Base-by-base conservation (phyloP, 2,888 invertebrate genomes). In the Mimumesa dahlbomi region DNA sequence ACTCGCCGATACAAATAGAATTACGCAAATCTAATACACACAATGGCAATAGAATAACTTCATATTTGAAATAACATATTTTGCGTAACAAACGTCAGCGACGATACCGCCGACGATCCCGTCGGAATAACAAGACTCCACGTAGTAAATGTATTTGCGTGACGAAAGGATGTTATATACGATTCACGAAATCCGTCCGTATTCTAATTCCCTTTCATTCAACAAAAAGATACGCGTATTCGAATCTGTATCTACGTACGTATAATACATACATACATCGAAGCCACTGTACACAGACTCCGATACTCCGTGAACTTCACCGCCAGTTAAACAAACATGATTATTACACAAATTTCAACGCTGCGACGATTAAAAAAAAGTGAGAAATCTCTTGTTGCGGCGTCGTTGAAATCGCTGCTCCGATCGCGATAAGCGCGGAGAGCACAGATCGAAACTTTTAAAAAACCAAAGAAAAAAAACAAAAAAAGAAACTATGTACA, bases 71-170 rank as follows among this genome's bases (percentile, higher is more conserved):
- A 25, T 40, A 77, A n/a, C n/a, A n/a, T n/a, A n/a, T n/a, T 77
- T 77, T 77, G 73, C 73, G 68, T 77, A 73, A 77, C 70, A 77
- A 73, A 73, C 52, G 69, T 52, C n/a, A 31, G 21, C 56, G 52
- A 50, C 57, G 54, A 67, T 67, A 21, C 54, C 56, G 48, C 29
- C 19, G 16, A 25, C 34, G 13, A 38, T 56, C 38, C 34, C 49
- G 46, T 9, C 11, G 38, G 56, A 42, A 67, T 57, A 54, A 58
- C 53, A 63, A 59, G 42, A 56, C 46, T 54, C 18, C 19, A 49
- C 43, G 38, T 14, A 13, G 18, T 40, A 25, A 25, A 21, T 34
- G 9, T 13, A 21, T 13, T 70, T 46, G 61, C 40, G 52, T 19
- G 56, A 61, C 58, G 50, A 50, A 61, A 42, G 34, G 11, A n/a